Evolutionary conservation across 1,140 invertebrate species (phyloP).

Genomic region (Drosophila athabasca): DNA sequence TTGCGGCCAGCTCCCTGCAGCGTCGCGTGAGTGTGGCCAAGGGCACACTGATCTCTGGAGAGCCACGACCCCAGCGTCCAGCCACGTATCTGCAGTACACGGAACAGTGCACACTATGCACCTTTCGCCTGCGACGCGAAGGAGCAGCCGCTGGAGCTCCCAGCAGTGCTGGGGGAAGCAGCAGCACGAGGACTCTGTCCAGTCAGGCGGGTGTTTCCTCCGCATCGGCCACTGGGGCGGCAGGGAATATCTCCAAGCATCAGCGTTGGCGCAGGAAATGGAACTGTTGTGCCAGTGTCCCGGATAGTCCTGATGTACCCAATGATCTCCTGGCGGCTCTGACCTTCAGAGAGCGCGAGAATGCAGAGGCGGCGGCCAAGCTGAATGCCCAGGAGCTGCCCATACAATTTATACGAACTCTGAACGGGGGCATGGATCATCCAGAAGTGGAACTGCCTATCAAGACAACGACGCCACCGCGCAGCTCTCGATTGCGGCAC

Average conservation of each 20-base stretch:
- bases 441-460: constrained; percentile 35
- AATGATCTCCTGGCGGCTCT: constrained; percentile 74
- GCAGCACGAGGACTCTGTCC: constrained; percentile 60
- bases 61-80: constrained; percentile 43
- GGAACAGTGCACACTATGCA: constrained; percentile 81
- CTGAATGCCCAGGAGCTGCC: constrained; percentile 69
- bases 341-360: constrained; percentile 57
- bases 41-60: constrained; percentile 48
- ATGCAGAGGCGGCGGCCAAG: constrained; percentile 45
- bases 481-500: constrained; percentile 68
- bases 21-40: constrained; percentile 71
- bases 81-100: constrained; percentile 76
- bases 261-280: constrained; percentile 84
- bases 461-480: constrained; percentile 50
- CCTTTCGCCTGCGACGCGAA: constrained; percentile 69
- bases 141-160: constrained; percentile 20
- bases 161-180: constrained; percentile 51
- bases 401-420: constrained; percentile 71
- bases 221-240: constrained; percentile 37
- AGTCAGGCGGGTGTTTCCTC: constrained; percentile 58
- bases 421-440: constrained; percentile 51
- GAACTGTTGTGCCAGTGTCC: constrained; percentile 85
- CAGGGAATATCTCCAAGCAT: constrained; percentile 79
- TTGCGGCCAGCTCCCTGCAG: constrained; percentile 65
- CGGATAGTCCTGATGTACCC: constrained; percentile 85